Base-by-base conservation (phyloP, 2,888 invertebrate genomes). In the Portevinia maculata region DNA sequence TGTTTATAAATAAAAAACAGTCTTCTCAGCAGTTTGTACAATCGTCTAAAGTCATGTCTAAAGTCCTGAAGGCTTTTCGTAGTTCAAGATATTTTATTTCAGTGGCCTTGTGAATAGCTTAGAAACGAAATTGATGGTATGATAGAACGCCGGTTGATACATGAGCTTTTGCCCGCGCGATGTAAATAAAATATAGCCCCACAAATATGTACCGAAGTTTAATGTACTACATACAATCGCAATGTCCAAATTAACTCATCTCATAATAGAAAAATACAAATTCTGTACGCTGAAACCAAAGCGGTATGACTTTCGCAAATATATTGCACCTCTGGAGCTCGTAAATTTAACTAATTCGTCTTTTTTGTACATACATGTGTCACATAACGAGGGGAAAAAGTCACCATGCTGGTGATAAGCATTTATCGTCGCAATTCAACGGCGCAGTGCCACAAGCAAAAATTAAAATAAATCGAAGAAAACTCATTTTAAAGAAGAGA, bases 321-420 rank as follows among this genome's bases (percentile, higher is more conserved):
- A 57, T 57, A 57, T 39, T 37, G 57, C 39, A 15, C 46, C 24
- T 44, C 19, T 44, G 34, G 2, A 48, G 30, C 19, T 69, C 39
- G 57, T 50, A 30, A 55, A 39, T 46, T 37, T 30, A 55, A 39
- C 19, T 15, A 21, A 41, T 50, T 21, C 39, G 15, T 9, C 32
- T 65, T 41, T 30, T 13, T 28, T 39, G 37, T 19, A 28, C 7
- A 3, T n/a, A 7, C 15, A 13, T 13, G 39, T 39, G n/a, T 39
- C 3, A 15, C 13, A n/a, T 13, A 39, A 8, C 39, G 6, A 0
- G 39, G 7, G 15, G n/a, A 13, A 7, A 15, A 39, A 39, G 15
- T 13, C 64, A 30, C 13, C 19, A 48, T 32, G 41, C 11, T 34
- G 41, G 34, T 52, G 67, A 75, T 75, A 69, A 69, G 34, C 28